Percentiles rank a stretch among this genome's conserved stretches.
Evolutionary conservation across 30 jellyfish, hydroid and myxozoan species (phyloP).

Genomic region (Cassiopea xamachana): DNA sequence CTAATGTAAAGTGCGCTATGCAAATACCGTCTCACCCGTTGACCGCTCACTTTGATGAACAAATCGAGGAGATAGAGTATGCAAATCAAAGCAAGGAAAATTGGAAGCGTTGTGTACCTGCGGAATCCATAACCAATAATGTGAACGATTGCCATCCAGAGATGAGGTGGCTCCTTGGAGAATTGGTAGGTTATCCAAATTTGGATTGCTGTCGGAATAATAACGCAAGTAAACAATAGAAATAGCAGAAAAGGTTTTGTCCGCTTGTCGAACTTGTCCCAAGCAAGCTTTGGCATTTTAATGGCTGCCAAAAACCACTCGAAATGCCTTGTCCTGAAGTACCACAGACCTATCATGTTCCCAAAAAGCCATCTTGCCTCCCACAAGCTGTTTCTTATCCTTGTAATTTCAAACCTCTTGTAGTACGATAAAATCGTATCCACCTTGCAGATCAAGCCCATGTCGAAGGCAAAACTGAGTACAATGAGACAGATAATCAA

Average conservation of each 20-base stretch:
- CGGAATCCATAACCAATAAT: not conserved
- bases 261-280: constrained; percentile 10
- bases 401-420: constrained; percentile 7
- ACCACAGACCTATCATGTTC: constrained; percentile 9
- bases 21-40: not conserved
- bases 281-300: not conserved
- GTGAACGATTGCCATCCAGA: constrained; percentile 5
- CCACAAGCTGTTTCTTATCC: constrained; percentile 15
- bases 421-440: not conserved
- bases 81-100: not conserved
- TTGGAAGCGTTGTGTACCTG: constrained; percentile 20
- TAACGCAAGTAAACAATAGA: not conserved
- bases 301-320: constrained; percentile 9
- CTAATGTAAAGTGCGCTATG: not conserved
- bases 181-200: not conserved
- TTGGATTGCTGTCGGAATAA: constrained; percentile 7
- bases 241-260: not conserved
- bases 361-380: constrained; percentile 26
- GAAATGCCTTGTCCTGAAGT: constrained; percentile 17
- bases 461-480: constrained; percentile 5
- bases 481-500: not conserved
- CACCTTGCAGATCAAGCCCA: not conserved
- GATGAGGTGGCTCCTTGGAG: not conserved
- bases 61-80: constrained; percentile 1
- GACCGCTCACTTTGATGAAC: constrained; percentile 5